Percentiles rank a stretch among this genome's conserved stretches.
Conservation (phyloP, 2,113 vertebrate species). For the Danionella cerebrum region DNA sequence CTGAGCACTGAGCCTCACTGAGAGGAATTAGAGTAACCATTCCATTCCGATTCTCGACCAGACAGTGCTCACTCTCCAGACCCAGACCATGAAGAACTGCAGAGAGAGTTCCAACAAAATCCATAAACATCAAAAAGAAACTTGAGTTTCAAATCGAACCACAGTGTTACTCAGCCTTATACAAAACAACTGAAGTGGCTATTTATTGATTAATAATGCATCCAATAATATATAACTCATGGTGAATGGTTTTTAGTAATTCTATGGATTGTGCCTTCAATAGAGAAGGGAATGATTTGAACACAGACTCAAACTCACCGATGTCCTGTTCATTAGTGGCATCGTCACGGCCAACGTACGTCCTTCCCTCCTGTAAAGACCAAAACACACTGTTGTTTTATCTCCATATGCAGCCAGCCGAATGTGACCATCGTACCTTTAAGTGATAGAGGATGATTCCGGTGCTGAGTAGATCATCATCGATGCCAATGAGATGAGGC, state of each 20-base stretch:
- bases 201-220: no score
- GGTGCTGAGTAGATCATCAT: conserved; percentile 95
- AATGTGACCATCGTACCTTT: no score
- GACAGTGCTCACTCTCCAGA: conserved; percentile 90
- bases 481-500: conserved; percentile 94
- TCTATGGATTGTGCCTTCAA: no score
- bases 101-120: not conserved
- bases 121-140: not conserved
- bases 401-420: no score
- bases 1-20: conserved; percentile 78
- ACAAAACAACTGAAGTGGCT: no score
- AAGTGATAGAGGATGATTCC: conserved; percentile 96
- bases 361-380: conserved; percentile 79
- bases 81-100: conserved; percentile 89
- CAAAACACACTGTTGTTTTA: no score
- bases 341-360: conserved; percentile 86
- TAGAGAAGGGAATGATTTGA: no score
- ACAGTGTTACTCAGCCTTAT: no score
- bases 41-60: conserved; percentile 81
- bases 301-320: no score
- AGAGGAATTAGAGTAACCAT: conserved; percentile 80
- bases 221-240: no score
- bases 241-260: no score
- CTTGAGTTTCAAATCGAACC: no score
- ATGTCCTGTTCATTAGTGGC: conserved; percentile 84